Evolutionary conservation across 64 coral and sea anemone genomes (phyloP), one percentile per base, ranked within the genome.

Genomic region (Platygyra sinensis): DNA sequence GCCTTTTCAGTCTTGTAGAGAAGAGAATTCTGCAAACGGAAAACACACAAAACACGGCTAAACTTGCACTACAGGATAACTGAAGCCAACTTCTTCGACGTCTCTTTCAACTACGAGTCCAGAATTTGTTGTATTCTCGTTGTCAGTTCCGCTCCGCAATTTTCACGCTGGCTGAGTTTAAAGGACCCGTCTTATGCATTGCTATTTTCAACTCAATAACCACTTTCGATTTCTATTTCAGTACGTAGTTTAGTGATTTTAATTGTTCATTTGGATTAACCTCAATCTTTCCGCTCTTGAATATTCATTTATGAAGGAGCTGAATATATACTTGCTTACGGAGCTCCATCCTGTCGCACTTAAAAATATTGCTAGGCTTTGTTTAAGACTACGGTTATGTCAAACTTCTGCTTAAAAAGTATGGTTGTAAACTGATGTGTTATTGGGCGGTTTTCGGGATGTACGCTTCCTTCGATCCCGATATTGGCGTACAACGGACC

Each of bases 141-240:
- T 1, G 54, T 9, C 11, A 10, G 54, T 57, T 12, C 11, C 54
- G 54, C 54, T 57, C 54, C 6, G 11, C 13, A 55, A 55, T 55
- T 55, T 55, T 55, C 52, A 55, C 8, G 52, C 52, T 55, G 52
- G 52, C 52, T 55, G 52, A 55, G 52, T 55, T 55, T 55, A 55
- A n/a, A 67, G 64, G 20, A 69, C 65, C 2, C 25, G 22, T 69
- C 20, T 69, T 22, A 69, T 69, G 65, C n/a, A 27, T 1, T 46
- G n/a, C 65, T 69, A 69, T 69, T 69, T 69, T 69, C 22, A n/a
- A 69, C 49, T 29, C 19, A 79, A 60, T 79, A 57, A 80, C n/a
- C 28, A 80, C 17, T 31, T 36, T 61, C 11, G 38, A 80, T 61
- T 61, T 18, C 28, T 55, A 61, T 61, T 28, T 59, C 3, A 57